A percentile compares a stretch with the other conserved stretches of the same genome.
phyloP scores from a whole-genome alignment of 2,888 invertebrate genomes.

The Ectropis crepuscularia region DNA sequence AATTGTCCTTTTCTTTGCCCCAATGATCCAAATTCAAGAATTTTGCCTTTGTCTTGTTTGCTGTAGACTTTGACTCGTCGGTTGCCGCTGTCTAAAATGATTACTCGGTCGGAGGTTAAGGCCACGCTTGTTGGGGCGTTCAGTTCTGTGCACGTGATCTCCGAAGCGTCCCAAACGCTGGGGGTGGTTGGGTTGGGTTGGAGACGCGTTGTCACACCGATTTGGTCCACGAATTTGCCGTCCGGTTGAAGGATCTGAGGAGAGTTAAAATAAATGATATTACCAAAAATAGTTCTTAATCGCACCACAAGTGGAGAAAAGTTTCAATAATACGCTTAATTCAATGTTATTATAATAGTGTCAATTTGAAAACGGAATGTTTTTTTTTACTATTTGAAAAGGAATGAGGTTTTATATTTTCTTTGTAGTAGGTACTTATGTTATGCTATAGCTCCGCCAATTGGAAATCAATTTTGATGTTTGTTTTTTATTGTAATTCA shows the following conservation, averaged over 20 bases:
- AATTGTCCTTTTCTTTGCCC: conserved; percentile 89
- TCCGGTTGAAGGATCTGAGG: conserved; percentile 79
- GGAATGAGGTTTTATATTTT: too few species aligned
- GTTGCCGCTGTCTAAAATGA: conserved; percentile 89
- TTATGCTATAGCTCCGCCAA: too few species aligned
- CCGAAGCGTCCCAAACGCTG: conserved; percentile 66
- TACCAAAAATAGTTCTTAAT: too few species aligned
- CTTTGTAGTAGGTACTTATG: too few species aligned
- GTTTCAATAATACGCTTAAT: too few species aligned
- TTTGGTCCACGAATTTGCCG: conserved; percentile 85
- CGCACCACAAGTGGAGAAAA: too few species aligned
- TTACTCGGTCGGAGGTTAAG: conserved; percentile 80
- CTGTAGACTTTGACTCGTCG: conserved; percentile 87
- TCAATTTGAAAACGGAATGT: too few species aligned
- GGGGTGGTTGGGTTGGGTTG: conserved; percentile 57
- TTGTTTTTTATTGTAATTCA: too few species aligned
- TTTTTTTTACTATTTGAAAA: too few species aligned
- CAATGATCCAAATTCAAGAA: conserved; percentile 87
- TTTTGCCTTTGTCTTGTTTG: conserved; percentile 78
- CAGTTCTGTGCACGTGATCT: conserved; percentile 81
- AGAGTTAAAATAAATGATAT: neutral
- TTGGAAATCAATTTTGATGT: too few species aligned
- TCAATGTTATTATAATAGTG: too few species aligned
- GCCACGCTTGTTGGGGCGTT: conserved; percentile 90
- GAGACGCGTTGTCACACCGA: conserved; percentile 80